Evolutionary conservation across 2,888 invertebrate genomes (phyloP).

Genomic region (Selenia dentaria): DNA sequence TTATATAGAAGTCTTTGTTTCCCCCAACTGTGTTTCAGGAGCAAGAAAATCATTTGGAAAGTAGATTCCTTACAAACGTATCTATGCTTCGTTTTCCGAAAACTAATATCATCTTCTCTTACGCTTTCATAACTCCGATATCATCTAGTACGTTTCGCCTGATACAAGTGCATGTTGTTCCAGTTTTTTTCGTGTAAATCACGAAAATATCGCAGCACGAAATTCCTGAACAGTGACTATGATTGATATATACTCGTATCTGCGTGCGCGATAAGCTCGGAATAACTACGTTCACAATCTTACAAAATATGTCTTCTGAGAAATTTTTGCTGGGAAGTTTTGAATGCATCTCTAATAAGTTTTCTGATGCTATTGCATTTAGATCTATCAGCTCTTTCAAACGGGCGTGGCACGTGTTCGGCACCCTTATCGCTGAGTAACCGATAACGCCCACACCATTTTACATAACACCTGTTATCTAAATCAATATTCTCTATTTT

Average conservation of each 20-base stretch:
- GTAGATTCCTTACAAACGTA: too few species aligned
- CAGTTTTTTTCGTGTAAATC: constrained; percentile 2
- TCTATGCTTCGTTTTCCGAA: too few species aligned
- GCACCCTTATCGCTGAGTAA: constrained; percentile 43
- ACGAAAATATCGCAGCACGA: neutral
- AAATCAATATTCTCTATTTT: constrained; percentile 39
- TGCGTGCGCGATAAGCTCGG: constrained; percentile 6
- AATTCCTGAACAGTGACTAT: constrained; percentile 8
- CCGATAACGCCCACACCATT: constrained; percentile 50
- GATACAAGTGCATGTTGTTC: neutral
- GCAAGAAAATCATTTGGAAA: too few species aligned
- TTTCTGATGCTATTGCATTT: constrained; percentile 50
- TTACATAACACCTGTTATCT: constrained; percentile 49
- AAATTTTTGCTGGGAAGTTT: constrained; percentile 12
- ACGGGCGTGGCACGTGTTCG: constrained; percentile 51
- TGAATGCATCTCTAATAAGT: constrained; percentile 44
- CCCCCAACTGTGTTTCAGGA: too few species aligned
- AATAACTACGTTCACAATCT: neutral
- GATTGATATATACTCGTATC: neutral
- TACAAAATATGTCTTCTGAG: neutral
- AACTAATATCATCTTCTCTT: too few species aligned
- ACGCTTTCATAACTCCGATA: too few species aligned
- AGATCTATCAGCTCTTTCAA: constrained; percentile 42
- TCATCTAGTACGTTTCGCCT: neutral
- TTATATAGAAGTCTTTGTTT: too few species aligned